Conservation (phyloP, 2,113 vertebrate genomes). For the Oncorhynchus nerka region DNA sequence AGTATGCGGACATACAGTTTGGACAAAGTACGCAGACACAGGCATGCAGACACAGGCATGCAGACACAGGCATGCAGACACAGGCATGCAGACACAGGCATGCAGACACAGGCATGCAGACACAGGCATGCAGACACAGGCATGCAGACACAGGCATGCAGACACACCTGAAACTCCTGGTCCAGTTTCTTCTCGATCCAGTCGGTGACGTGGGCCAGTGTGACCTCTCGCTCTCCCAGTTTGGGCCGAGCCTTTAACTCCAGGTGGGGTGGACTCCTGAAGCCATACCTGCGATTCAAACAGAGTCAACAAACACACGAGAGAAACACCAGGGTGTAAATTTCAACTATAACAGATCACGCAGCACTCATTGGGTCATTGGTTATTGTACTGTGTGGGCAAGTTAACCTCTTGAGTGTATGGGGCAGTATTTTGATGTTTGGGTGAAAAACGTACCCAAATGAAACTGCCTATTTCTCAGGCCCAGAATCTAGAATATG, state of each 20-base stretch:
- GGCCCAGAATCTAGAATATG: too few species aligned
- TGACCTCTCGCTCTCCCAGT: conserved; percentile 95
- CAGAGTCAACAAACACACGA: background rate
- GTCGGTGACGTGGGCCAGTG: conserved; percentile 95
- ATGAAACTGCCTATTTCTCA: too few species aligned
- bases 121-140: too few species aligned
- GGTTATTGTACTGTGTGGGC: background rate
- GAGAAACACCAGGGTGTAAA: background rate
- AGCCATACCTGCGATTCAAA: conserved; percentile 85
- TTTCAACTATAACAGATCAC: background rate
- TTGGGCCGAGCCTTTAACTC: conserved; percentile 96
- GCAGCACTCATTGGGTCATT: background rate
- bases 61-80: too few species aligned
- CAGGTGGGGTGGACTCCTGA: conserved; percentile 88
- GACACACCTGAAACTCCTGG: conserved; percentile 73
- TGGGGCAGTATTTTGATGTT: too few species aligned
- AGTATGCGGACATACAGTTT: too few species aligned
- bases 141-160: too few species aligned
- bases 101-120: too few species aligned
- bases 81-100: too few species aligned
- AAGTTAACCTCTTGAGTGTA: background rate
- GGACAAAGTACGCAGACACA: background rate
- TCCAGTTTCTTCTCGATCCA: conserved; percentile 98
- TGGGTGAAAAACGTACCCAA: too few species aligned
- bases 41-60: too few species aligned